A percentile compares a stretch with the other conserved stretches of the same genome.
Evolutionary conservation across 2,113 vertebrate genomes (phyloP).

Genomic region (Candoia aspera): DNA sequence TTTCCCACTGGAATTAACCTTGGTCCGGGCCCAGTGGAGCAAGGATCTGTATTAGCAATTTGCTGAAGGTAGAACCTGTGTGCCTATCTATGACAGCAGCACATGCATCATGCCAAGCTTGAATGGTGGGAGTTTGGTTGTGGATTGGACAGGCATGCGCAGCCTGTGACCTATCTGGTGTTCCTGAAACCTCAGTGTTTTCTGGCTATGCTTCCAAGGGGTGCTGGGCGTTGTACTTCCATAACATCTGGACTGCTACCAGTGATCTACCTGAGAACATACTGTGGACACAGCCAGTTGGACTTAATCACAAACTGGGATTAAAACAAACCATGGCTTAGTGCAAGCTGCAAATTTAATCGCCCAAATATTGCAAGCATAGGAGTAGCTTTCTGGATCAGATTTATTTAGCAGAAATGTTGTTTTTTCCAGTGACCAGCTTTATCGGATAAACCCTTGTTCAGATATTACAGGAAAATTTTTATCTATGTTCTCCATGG

Average conservation of each 20-base stretch:
- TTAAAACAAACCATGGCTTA: background rate
- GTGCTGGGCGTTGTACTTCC: background rate
- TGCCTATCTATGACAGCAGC: background rate
- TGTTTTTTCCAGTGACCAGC: background rate
- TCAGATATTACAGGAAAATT: background rate
- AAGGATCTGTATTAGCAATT: background rate
- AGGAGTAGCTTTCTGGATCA: background rate
- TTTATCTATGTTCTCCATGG: background rate
- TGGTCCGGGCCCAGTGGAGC: background rate
- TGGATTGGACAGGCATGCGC: background rate
- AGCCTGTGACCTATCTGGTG: background rate
- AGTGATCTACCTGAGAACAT: background rate
- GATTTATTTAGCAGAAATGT: background rate
- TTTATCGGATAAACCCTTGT: background rate
- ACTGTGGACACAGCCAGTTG: background rate
- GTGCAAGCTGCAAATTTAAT: background rate
- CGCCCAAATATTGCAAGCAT: background rate
- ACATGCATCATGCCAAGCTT: background rate
- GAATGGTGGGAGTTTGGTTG: background rate
- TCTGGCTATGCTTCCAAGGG: background rate
- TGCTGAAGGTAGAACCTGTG: background rate
- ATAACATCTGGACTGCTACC: background rate
- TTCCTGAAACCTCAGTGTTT: background rate
- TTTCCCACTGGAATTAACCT: background rate
- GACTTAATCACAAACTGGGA: background rate